Evolutionary conservation across 2,113 vertebrate species (phyloP), one percentile per base, ranked within the genome.

Genomic region (Heliornis fulica): DNA sequence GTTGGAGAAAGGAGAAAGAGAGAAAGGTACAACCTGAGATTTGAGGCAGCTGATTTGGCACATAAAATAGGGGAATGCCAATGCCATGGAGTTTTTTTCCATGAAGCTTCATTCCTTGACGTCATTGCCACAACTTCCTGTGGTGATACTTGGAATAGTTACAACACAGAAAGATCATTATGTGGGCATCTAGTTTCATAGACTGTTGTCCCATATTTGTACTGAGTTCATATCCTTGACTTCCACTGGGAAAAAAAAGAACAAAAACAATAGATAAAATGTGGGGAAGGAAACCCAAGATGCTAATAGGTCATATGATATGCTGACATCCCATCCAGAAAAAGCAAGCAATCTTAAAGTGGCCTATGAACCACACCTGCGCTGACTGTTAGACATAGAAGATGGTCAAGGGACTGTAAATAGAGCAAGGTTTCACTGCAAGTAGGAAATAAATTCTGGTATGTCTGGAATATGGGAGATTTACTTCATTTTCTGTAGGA

Each of bases 251-350:
- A 75, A 34, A 50, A 84, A 90, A n/a, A 1, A 6, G 51, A 75
- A 34, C 46, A 84, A 90, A n/a, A 1, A 6, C 22, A 1, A 6
- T 22, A 79, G 8, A 22, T 16, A 57, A 4, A 70, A 7, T 13
- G 11, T 29, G 63, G 31, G 4, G 10, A 59, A 71, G 10, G 29
- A 90, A 43, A 88, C 7, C 3, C 9, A 53, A n/a, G 32, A 18
- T 4, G 3, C 31, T 64, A 56, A 51, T 51, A 11, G 6, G 43
- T 5, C 9, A 22, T 32, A 34, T 0, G 1, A 4, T 66, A 8
- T 25, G 17, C 8, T 77, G 15, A 72, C 23, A 40, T 53, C 14
- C n/a, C 13, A 61, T n/a, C 5, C 36, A 83, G 57, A 36, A 69
- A 72, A 89, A 66, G 31, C 3, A n/a, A 85, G 4, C 5, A 28